Evolutionary conservation across 2,888 invertebrate species (phyloP).

Genomic region (Morpho deidamia): DNA sequence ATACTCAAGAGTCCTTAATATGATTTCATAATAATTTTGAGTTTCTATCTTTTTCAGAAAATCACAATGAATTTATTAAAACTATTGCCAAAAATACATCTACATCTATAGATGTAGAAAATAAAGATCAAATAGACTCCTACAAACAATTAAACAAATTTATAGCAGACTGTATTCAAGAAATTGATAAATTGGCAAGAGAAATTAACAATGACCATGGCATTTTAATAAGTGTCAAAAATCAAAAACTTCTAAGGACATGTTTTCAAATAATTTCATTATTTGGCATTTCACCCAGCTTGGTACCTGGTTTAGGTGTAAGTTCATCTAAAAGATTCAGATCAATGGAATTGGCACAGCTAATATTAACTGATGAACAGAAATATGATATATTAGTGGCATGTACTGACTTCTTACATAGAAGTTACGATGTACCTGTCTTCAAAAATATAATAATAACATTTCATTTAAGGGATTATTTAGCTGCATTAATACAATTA

Average conservation of each 20-base stretch:
- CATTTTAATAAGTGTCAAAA: constrained; percentile 80
- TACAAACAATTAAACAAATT: constrained; percentile 52
- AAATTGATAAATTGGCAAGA: constrained; percentile 54
- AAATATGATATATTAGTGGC: constrained; percentile 70
- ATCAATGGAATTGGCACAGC: constrained; percentile 41
- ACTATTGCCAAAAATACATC: constrained; percentile 23
- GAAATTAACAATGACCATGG: constrained; percentile 44
- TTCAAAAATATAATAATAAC: constrained; percentile 77
- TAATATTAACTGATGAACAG: constrained; percentile 62
- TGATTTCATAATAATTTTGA: not conserved
- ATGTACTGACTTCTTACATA: constrained; percentile 68
- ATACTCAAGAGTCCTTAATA: too few relatives aligned
- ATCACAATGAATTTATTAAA: constrained; percentile 41
- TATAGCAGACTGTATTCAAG: constrained; percentile 55
- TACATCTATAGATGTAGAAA: not conserved
- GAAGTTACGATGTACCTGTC: constrained; percentile 65
- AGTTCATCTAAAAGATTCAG: constrained; percentile 61
- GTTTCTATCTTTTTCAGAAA: constrained; percentile 24
- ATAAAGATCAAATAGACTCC: constrained; percentile 16
- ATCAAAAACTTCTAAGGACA: constrained; percentile 80
- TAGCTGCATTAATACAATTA: constrained; percentile 84
- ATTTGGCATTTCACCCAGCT: constrained; percentile 82
- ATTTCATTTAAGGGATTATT: constrained; percentile 77
- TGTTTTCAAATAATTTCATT: constrained; percentile 80
- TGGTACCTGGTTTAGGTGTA: constrained; percentile 82